phyloP scores from a whole-genome alignment of 2,113 vertebrate species.

The Ibidorhyncha struthersii region DNA sequence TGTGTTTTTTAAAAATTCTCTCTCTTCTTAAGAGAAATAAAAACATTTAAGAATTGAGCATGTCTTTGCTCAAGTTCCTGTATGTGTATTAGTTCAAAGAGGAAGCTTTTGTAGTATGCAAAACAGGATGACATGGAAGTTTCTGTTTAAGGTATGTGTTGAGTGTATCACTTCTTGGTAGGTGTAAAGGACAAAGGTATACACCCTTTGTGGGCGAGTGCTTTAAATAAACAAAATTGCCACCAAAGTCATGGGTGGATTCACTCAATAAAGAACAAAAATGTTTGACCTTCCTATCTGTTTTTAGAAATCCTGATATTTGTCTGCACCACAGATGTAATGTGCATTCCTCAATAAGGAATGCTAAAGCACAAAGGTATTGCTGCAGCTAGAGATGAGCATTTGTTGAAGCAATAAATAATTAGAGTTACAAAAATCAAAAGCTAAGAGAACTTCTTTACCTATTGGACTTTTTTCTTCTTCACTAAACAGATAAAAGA shows the following conservation, averaged over 20 bases:
- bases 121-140: background rate
- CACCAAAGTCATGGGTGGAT: background rate
- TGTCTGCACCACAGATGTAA: background rate
- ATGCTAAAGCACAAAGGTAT: background rate
- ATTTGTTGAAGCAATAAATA: background rate
- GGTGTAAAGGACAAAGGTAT: background rate
- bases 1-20: background rate
- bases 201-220: background rate
- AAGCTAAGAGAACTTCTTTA: background rate
- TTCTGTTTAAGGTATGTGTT: background rate
- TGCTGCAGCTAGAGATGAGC: background rate
- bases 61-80: background rate
- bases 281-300: background rate
- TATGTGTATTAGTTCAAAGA: background rate
- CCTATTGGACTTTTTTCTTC: background rate
- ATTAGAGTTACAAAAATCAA: background rate
- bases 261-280: background rate
- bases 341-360: accelerated
- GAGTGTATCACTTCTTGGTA: background rate
- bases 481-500: background rate
- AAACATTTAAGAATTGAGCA: background rate
- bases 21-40: background rate
- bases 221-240: background rate
- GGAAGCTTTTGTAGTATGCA: background rate
- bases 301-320: background rate